Conservation (phyloP, 2,888 invertebrate species). For the Portevinia maculata region DNA sequence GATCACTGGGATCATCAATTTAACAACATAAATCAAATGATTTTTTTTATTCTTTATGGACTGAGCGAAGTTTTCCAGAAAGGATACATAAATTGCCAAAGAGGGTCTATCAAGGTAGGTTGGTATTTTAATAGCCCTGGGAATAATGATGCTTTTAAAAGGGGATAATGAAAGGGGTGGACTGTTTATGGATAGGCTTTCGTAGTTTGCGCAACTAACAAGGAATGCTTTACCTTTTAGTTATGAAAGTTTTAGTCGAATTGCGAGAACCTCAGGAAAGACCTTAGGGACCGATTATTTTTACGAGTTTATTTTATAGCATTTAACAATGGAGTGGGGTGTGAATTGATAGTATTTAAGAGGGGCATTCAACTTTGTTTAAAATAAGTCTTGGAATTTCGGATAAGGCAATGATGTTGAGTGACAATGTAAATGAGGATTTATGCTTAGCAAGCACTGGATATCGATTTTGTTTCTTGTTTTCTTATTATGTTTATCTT, state of each 20-base stretch:
- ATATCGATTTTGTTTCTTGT: too few species aligned
- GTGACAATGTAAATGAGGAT: too few species aligned
- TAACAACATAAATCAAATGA: constrained; percentile 57
- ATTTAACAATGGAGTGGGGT: neutral
- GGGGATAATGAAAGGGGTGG: constrained; percentile 36
- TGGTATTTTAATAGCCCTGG: constrained; percentile 56
- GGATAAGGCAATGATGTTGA: too few species aligned
- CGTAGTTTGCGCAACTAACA: constrained; percentile 13
- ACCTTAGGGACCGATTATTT: constrained; percentile 37
- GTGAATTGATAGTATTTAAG: neutral
- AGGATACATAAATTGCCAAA: constrained; percentile 29
- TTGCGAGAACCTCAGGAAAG: constrained; percentile 49
- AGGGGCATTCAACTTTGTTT: constrained; percentile 4
- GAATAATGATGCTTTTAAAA: constrained; percentile 21
- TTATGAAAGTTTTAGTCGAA: constrained; percentile 48
- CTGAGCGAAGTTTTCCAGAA: neutral
- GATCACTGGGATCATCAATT: constrained; percentile 57
- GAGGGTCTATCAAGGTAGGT: constrained; percentile 32
- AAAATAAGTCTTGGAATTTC: too few species aligned
- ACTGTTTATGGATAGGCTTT: constrained; percentile 17
- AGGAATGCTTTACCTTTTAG: constrained; percentile 28
- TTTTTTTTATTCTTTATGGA: constrained; percentile 30
- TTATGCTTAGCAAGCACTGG: too few species aligned
- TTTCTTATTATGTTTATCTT: too few species aligned
- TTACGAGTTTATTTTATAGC: constrained; percentile 11